These are phyloP conservation scores for Zaprionus inermis DNA, from an alignment of 1,140 invertebrate genomes.

Conservation along the genomic window DNA sequence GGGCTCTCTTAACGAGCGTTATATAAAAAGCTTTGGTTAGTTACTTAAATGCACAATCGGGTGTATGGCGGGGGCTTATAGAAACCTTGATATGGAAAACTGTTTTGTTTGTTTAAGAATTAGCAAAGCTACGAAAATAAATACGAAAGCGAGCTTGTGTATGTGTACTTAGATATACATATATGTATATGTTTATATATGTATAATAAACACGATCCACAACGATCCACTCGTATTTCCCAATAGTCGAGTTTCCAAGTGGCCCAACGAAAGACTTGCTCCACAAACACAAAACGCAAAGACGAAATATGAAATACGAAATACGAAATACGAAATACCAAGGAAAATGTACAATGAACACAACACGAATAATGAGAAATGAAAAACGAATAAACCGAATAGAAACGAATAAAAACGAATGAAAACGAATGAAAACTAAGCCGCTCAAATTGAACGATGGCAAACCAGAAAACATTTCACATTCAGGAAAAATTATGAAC, in stretches of 20 bases:
- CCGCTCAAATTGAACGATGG: slow-evolving; percentile 31
- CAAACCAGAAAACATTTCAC: slow-evolving; percentile 51
- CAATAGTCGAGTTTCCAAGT: slow-evolving; percentile 33
- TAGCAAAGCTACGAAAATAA: slow-evolving; percentile 36
- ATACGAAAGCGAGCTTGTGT: background rate
- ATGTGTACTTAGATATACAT: background rate
- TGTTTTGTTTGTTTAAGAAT: slow-evolving; percentile 37
- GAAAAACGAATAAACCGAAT: slow-evolving; percentile 41
- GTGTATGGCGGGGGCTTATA: slow-evolving; percentile 2
- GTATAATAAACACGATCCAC: slow-evolving; percentile 26
- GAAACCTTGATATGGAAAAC: slow-evolving; percentile 45
- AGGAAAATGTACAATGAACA: slow-evolving; percentile 50
- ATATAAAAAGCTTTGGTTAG: slow-evolving; percentile 5
- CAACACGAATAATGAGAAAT: slow-evolving; percentile 54
- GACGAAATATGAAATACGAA: slow-evolving; percentile 19
- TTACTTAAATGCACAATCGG: background rate
- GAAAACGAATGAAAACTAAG: slow-evolving; percentile 30
- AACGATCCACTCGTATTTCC: slow-evolving; percentile 31
- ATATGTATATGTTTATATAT: background rate
- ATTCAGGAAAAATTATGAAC: slow-evolving; percentile 64
- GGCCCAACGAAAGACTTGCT: slow-evolving; percentile 24
- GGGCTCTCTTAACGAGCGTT: background rate
- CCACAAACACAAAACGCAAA: slow-evolving; percentile 38
- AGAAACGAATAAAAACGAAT: slow-evolving; percentile 38
- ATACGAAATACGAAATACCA: slow-evolving; percentile 16